These are phyloP conservation scores for Heliconius sara DNA, from an alignment of 2,888 invertebrate species.

Conservation along the genomic window DNA sequence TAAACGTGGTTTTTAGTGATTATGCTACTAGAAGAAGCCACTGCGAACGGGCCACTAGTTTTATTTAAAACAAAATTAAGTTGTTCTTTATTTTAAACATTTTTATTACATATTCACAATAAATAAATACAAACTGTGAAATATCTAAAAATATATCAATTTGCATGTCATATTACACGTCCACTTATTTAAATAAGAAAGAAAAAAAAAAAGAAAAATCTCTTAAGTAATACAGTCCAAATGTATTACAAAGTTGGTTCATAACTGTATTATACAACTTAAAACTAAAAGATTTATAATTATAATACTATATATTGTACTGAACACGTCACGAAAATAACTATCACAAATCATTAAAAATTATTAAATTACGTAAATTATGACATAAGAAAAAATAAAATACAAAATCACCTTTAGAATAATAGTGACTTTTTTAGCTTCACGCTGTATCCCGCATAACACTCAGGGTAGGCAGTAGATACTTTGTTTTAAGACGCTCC, in stretches of 20 bases:
- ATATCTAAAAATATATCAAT: conserved; percentile 1
- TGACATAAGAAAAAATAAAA: neutral
- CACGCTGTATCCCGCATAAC: neutral
- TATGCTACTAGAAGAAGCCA: too few species aligned
- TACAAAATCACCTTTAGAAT: neutral
- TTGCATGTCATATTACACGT: neutral
- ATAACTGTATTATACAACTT: conserved; percentile 29
- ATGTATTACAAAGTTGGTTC: conserved; percentile 21
- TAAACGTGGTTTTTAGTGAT: too few species aligned
- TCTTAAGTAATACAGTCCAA: neutral
- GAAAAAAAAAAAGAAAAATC: neutral
- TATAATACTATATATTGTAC: conserved; percentile 28
- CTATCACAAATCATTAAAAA: neutral
- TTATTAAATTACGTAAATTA: neutral
- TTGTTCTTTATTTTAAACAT: too few species aligned
- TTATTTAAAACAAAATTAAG: too few species aligned
- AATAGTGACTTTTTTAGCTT: neutral
- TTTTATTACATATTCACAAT: too few species aligned
- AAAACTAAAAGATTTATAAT: conserved; percentile 47
- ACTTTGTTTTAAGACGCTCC: too few species aligned
- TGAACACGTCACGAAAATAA: conserved; percentile 1
- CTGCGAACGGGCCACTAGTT: too few species aligned
- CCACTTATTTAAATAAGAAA: neutral
- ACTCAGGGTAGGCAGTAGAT: too few species aligned
- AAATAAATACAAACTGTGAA: neutral